phyloP scores from a whole-genome alignment of 2,113 vertebrate species.

The Pelodiscus sinensis region DNA sequence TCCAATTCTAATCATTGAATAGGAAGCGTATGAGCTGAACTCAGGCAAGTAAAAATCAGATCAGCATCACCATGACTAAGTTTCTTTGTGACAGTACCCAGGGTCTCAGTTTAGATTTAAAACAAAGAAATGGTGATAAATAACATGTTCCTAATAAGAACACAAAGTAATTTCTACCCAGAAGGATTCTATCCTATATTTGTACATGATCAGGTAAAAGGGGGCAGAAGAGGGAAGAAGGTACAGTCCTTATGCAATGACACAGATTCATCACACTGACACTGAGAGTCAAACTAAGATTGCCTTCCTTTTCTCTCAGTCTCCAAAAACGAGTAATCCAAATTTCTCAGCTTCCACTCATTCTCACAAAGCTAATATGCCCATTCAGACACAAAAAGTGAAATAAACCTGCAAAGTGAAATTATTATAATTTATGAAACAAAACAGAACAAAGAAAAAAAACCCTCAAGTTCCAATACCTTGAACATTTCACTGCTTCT shows the following conservation, averaged over 20 bases:
- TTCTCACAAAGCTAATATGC: not conserved
- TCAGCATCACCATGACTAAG: not conserved
- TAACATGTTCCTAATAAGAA: not conserved
- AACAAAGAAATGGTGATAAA: not conserved
- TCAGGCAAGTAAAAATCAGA: not conserved
- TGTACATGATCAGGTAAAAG: not conserved
- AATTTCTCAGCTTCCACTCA: not conserved
- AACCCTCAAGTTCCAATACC: not conserved
- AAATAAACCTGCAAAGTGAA: not conserved
- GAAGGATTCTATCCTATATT: not conserved
- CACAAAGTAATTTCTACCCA: not conserved
- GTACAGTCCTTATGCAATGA: not conserved
- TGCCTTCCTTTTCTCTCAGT: not conserved
- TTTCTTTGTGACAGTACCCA: not conserved
- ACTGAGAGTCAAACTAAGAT: not conserved
- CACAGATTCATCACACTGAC: not conserved
- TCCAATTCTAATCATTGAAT: not conserved
- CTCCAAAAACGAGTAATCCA: too few species aligned
- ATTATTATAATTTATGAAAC: not conserved
- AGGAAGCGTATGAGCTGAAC: not conserved
- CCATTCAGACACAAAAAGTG: not conserved
- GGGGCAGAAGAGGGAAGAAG: not conserved
- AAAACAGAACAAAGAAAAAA: not conserved
- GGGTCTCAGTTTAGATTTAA: not conserved
- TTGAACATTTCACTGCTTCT: not conserved